phyloP scores from a whole-genome alignment of 1,140 invertebrate species.

The Papilio polytes region DNA sequence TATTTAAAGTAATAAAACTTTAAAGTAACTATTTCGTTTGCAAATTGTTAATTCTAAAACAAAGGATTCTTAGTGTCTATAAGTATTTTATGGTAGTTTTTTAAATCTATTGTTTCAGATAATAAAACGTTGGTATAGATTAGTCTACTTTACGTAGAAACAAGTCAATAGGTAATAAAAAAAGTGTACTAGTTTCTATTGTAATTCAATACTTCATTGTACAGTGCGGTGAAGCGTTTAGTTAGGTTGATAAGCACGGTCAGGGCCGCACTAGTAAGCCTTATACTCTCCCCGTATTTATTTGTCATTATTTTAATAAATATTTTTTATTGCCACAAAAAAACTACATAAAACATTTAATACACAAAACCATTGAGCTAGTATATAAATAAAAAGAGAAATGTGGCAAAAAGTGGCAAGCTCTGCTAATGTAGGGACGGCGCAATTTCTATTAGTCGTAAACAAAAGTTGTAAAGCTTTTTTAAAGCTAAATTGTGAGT shows the following conservation, averaged over 20 bases:
- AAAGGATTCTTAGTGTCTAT: background rate
- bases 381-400: no score
- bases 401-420: no score
- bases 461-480: no score
- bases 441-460: background rate
- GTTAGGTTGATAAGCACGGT: background rate
- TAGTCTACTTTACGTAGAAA: background rate
- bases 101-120: background rate
- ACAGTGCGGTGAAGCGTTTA: background rate
- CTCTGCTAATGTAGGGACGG: no score
- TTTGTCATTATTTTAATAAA: no score
- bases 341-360: no score
- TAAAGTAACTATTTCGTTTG: background rate
- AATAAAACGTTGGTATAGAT: background rate
- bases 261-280: background rate
- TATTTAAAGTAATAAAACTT: no score
- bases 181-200: constrained; percentile 28
- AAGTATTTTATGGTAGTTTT: background rate
- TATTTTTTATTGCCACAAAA: no score
- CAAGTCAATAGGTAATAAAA: background rate
- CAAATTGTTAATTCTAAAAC: background rate
- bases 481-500: no score
- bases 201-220: constrained; percentile 27
- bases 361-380: no score
- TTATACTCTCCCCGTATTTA: background rate